A percentile compares a stretch with the other conserved stretches of the same genome.
Evolutionary conservation across 1,140 invertebrate species (phyloP).

Genomic region (Camponotus pennsylvanicus): DNA sequence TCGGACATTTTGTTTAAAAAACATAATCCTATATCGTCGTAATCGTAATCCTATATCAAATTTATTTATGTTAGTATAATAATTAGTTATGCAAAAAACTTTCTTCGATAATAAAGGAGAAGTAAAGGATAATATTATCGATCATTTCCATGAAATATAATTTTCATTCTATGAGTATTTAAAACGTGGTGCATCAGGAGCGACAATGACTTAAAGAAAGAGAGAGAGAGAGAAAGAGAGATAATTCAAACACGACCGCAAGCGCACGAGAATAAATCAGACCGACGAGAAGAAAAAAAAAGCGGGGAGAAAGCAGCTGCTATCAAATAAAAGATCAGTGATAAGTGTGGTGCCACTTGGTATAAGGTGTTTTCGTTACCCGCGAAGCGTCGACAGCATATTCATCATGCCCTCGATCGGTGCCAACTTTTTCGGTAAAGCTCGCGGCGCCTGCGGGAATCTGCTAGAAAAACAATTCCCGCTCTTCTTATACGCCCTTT

Average conservation of each 20-base stretch:
- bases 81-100: background rate
- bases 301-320: constrained; percentile 44
- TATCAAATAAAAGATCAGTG: constrained; percentile 53
- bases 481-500: constrained; percentile 65
- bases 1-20: background rate
- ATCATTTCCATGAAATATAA: background rate
- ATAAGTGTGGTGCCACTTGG: constrained; percentile 49
- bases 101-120: background rate
- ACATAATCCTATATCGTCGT: background rate
- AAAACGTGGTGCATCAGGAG: constrained; percentile 26
- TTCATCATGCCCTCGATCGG: constrained; percentile 80
- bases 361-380: constrained; percentile 74
- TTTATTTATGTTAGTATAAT: background rate
- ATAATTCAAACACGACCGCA: constrained; percentile 17
- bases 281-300: constrained; percentile 10
- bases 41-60: background rate
- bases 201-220: constrained; percentile 3
- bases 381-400: constrained; percentile 75
- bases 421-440: constrained; percentile 83
- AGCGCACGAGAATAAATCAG: constrained; percentile 33
- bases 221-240: too few relatives aligned
- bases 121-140: constrained; percentile 12
- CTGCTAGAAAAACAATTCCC: constrained; percentile 80
- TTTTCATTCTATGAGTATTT: background rate
- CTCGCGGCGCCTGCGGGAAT: constrained; percentile 75